Conservation (phyloP, 2,797 vertebrate species). For the Sebastes dallii region DNA sequence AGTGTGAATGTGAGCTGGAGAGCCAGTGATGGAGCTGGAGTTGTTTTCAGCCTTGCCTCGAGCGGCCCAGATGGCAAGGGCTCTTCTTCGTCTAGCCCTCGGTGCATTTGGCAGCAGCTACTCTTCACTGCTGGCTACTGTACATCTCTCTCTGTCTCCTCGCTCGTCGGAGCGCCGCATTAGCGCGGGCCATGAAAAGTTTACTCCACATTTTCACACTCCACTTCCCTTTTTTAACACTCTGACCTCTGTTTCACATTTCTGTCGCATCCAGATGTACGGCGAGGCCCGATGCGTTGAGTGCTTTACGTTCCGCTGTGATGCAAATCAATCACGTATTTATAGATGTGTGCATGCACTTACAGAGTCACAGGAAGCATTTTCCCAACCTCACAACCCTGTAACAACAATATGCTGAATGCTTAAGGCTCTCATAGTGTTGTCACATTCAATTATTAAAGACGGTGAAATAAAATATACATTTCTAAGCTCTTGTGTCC, state of each 20-base stretch:
- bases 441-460: slow-evolving; percentile 35
- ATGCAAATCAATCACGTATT: slow-evolving; percentile 15
- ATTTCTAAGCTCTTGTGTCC: background rate
- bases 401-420: background rate
- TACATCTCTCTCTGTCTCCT: slow-evolving; percentile 34
- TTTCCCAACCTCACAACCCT: background rate
- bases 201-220: slow-evolving; percentile 50
- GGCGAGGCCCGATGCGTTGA: background rate
- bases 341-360: background rate
- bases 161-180: slow-evolving; percentile 36
- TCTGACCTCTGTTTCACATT: slow-evolving; percentile 28
- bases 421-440: background rate
- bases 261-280: slow-evolving; percentile 26
- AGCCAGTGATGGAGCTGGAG: slow-evolving; percentile 59
- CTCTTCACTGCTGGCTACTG: slow-evolving; percentile 69
- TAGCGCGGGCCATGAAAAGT: slow-evolving; percentile 49
- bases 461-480: background rate
- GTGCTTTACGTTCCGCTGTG: background rate
- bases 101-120: slow-evolving; percentile 75
- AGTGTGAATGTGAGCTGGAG: slow-evolving; percentile 38
- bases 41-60: slow-evolving; percentile 75
- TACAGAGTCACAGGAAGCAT: background rate
- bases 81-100: slow-evolving; percentile 69
- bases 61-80: slow-evolving; percentile 75
- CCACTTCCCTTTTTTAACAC: slow-evolving; percentile 12